Conservation (phyloP, 2,797 vertebrate genomes). For the Phrynocephalus vlangalii region DNA sequence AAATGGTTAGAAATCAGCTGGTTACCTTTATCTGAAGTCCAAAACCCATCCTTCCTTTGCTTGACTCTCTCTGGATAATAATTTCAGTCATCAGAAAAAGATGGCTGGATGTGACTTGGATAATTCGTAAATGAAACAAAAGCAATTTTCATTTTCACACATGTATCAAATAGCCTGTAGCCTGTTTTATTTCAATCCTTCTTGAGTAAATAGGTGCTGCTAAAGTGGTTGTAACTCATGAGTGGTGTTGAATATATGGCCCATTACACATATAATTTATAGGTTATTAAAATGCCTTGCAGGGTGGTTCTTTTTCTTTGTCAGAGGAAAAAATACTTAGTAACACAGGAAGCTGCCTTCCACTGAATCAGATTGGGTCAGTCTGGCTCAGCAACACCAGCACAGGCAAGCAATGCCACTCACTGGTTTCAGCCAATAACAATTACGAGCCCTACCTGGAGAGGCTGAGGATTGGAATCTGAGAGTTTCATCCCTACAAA, state of each 20-base stretch:
- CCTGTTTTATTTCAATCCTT: constrained; percentile 55
- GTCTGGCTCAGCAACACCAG: not conserved
- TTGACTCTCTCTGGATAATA: constrained; percentile 49
- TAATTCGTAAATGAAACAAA: constrained; percentile 56
- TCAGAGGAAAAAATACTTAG: not conserved
- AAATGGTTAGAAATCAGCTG: not conserved
- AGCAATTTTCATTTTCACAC: constrained; percentile 36
- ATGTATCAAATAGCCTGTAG: constrained; percentile 48
- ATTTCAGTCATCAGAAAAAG: constrained; percentile 51
- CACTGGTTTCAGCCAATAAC: not conserved
- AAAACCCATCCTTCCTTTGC: constrained; percentile 50
- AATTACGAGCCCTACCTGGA: not conserved
- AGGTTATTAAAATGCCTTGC: constrained; percentile 62
- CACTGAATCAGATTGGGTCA: not conserved
- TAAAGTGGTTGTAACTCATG: constrained; percentile 39
- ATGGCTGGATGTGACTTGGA: constrained; percentile 52
- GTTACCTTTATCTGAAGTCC: not conserved
- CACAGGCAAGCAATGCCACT: not conserved
- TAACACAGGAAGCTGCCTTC: not conserved
- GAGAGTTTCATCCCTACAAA: not conserved
- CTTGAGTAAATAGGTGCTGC: constrained; percentile 33
- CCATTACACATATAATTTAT: constrained; percentile 69
- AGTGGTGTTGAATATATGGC: constrained; percentile 53
- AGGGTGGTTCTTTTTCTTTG: not conserved
- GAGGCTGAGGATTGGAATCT: not conserved